Conservation (phyloP, 1,140 invertebrate species). For the Rhizoglyphus robini region DNA sequence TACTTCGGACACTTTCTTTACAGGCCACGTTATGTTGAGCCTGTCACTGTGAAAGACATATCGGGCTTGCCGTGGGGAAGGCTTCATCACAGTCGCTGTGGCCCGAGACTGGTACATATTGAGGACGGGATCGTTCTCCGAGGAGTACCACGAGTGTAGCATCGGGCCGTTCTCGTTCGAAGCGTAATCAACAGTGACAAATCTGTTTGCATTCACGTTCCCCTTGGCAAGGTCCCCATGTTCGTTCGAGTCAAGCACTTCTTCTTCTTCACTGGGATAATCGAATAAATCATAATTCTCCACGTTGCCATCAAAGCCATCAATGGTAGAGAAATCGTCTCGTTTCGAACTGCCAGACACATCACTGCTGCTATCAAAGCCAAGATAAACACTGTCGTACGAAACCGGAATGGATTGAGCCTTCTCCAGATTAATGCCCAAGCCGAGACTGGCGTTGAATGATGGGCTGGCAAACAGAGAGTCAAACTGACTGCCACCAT, state of each 20-base stretch:
- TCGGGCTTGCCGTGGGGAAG: neutral
- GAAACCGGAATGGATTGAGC: neutral
- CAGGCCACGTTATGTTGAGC: slow-evolving; percentile 41
- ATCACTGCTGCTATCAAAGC: neutral
- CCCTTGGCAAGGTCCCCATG: neutral
- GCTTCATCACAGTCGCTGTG: too few relatives aligned
- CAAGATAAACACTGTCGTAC: neutral
- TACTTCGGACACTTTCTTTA: slow-evolving; percentile 67
- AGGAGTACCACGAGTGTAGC: neutral
- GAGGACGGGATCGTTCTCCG: neutral
- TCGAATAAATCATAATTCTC: neutral
- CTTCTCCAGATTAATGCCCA: neutral
- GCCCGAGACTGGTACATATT: neutral
- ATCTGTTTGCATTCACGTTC: neutral
- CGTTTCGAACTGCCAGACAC: too few relatives aligned
- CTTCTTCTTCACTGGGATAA: neutral
- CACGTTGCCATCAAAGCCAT: neutral
- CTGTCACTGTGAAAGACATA: neutral
- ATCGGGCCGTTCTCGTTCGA: neutral
- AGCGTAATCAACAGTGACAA: neutral
- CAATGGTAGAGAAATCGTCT: too few relatives aligned
- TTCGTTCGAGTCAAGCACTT: neutral
- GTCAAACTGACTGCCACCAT: neutral
- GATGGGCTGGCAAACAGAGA: neutral
- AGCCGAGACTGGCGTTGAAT: neutral